Evolutionary conservation across 2,888 invertebrate species (phyloP).

Genomic region (Andrena haemorrhoa): DNA sequence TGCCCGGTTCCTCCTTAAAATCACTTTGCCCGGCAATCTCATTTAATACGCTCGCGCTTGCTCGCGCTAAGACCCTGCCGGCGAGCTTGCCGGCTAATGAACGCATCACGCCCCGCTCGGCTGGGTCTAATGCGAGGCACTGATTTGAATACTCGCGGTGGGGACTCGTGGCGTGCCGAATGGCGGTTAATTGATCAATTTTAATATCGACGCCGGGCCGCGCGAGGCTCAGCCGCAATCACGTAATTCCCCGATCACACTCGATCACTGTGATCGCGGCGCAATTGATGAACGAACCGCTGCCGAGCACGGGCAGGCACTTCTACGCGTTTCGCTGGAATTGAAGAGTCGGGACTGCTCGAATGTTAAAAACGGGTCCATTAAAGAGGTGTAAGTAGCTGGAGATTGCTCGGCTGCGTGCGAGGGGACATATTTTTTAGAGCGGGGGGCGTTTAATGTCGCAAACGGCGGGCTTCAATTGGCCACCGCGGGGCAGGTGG

Average conservation of each 20-base stretch:
- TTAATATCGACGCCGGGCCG: constrained; percentile 27
- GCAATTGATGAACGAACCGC: constrained; percentile 9
- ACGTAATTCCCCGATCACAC: constrained; percentile 11
- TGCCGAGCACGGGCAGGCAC: not conserved
- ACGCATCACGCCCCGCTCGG: constrained; percentile 16
- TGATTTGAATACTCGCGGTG: constrained; percentile 33
- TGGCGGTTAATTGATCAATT: constrained; percentile 53
- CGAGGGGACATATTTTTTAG: not conserved
- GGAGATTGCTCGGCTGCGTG: not conserved
- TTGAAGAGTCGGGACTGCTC: constrained; percentile 8
- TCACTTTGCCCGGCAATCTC: constrained; percentile 54
- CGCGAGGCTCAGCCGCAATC: constrained; percentile 13
- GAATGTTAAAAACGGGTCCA: constrained; percentile 10
- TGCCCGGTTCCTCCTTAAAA: constrained; percentile 57
- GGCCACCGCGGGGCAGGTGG: constrained; percentile 47
- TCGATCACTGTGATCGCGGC: constrained; percentile 46
- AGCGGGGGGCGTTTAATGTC: constrained; percentile 19
- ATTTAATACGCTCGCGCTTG: constrained; percentile 39
- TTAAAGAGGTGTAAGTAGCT: constrained; percentile 23
- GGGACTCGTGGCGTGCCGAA: not conserved
- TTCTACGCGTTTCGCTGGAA: not conserved
- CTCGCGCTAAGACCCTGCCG: not conserved
- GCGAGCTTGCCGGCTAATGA: constrained; percentile 41
- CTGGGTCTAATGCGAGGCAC: not conserved
- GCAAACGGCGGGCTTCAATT: constrained; percentile 42